Evolutionary conservation across 2,888 invertebrate species (phyloP).

Genomic region (Eucera pruinosa): DNA sequence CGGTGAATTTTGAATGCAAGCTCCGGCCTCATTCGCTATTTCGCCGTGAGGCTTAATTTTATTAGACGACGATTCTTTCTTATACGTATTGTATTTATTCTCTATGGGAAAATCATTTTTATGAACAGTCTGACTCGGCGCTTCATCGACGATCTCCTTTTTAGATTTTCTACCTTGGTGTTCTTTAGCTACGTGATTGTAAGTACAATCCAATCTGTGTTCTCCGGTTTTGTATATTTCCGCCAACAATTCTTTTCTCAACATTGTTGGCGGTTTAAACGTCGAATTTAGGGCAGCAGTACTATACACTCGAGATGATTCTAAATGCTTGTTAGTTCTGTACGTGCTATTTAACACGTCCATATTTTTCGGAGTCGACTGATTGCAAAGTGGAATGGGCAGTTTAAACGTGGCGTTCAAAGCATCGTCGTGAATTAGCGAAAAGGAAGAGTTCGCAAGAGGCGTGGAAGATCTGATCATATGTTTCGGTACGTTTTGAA

Average conservation of each 20-base stretch:
- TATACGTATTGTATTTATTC: slow-evolving; percentile 76
- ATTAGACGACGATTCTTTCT: slow-evolving; percentile 61
- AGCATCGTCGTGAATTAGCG: slow-evolving; percentile 1
- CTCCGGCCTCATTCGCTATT: slow-evolving; percentile 2
- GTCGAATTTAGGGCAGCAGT: slow-evolving; percentile 24
- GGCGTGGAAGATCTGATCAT: neutral
- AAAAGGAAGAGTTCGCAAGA: slow-evolving; percentile 9
- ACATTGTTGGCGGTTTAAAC: slow-evolving; percentile 62
- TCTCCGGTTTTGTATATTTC: slow-evolving; percentile 70
- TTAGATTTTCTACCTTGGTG: slow-evolving; percentile 29
- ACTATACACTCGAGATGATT: slow-evolving; percentile 28
- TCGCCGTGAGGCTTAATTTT: slow-evolving; percentile 26
- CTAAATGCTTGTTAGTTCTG: slow-evolving; percentile 32
- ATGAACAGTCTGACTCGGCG: slow-evolving; percentile 32
- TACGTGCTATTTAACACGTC: slow-evolving; percentile 32
- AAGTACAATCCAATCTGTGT: slow-evolving; percentile 69
- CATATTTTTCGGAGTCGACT: slow-evolving; percentile 51
- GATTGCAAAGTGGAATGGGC: slow-evolving; percentile 29
- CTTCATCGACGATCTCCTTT: slow-evolving; percentile 44
- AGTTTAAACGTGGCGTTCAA: slow-evolving; percentile 62
- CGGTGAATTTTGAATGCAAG: slow-evolving; percentile 20
- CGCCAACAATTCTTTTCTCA: slow-evolving; percentile 74
- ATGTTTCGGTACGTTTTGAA: neutral
- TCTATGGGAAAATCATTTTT: slow-evolving; percentile 52
- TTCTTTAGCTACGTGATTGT: slow-evolving; percentile 54